Base-by-base conservation (phyloP, 2,797 vertebrate genomes). In the Momotus momota region DNA sequence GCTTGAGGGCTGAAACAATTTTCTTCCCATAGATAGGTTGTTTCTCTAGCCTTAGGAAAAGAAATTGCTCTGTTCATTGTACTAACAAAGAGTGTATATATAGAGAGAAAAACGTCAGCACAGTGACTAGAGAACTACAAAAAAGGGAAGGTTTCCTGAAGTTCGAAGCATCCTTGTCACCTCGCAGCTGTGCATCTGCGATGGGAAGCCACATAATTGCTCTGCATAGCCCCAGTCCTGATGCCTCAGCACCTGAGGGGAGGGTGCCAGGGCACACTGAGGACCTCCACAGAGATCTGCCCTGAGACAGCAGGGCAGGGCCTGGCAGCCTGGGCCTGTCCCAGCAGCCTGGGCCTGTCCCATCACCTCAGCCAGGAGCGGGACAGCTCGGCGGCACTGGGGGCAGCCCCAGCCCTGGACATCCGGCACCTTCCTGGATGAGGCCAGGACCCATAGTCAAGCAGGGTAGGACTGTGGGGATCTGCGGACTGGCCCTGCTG, bases 361-460 rank as follows among this genome's bases (percentile, higher is more conserved):
- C 27, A 33, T 9, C 0, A 0, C 25, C 27, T 48, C 27, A 35
- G 10, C 10, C 49, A 22, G 5, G 17, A 84, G n/a, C 22, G 48
- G 35, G 16, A 12, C 66, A 19, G 14, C 23, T 14, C 12, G 8
- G 27, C 35, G 6, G 5, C 46, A 65, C 19, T 6, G 3, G 46
- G 43, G 46, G 40, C 41, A 67, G 14, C 4, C 4, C 5, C 46
- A 52, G 8, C 9, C 4, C 26, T 1, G 4, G n/a, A 40, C n/a
- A 10, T 0, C 10, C 9, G 25, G 10, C 15, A 23, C 21, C 5
- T 60, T 23, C 8, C 29, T 38, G 31, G 33, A 19, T 0, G 3
- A 29, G 31, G 10, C 6, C 43, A 46, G 27, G 17, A 25, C 9
- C 17, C 22, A 18, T 0, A 5, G 29, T 26, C 1, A 4, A 9